Base-by-base conservation (phyloP, 2,113 vertebrate species). In the Colistium nudipinnis region DNA sequence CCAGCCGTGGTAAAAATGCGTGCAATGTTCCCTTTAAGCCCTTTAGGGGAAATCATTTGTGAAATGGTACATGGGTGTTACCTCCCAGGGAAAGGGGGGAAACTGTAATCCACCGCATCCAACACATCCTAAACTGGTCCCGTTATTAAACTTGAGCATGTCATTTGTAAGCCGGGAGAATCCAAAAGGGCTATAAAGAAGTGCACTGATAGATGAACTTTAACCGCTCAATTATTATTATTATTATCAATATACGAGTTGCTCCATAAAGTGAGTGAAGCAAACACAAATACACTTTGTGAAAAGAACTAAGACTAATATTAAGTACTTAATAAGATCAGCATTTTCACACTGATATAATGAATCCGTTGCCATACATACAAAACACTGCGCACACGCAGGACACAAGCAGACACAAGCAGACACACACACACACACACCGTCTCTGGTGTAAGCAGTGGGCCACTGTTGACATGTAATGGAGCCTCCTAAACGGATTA, bases 401-500 rank as follows among this genome's bases (percentile, higher is more conserved):
- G 24, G 31, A n/a, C 49, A 30, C 27, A 20, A 25, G 22, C 54
- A 45, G 45, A 68, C 63, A 44, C 35, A 13, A 3, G 13, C 33
- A 64, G 61, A 45, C 33, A 64, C 2, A 45, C 45, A 35, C 19
- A 54, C 56, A 62, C 74, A 57, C 56, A 41, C 27, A 13, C 9
- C 16, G 53, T 65, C 75, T 61, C 38, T 66, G 62, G 49, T 60
- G 71, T 31, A 62, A 55, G 75, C 62, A 53, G 61, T n/a, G 66
- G 74, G 76, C 80, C 81, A 71, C 77, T 74, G 81, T 81, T 75
- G 77, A 88, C 80, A 69, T 81, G 82, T 85, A 85, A 88, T 69
- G 82, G 70, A 87, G 75, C 73, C 73, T 87, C 70, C 81, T 84
- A 90, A 91, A 78, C 54, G 82, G 88, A 91, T 91, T 90, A 90